Percentiles rank a stretch among this genome's conserved stretches.
These are phyloP conservation scores for Chloebia gouldiae DNA, from an alignment of 2,113 vertebrate species.

Conservation along the genomic window DNA sequence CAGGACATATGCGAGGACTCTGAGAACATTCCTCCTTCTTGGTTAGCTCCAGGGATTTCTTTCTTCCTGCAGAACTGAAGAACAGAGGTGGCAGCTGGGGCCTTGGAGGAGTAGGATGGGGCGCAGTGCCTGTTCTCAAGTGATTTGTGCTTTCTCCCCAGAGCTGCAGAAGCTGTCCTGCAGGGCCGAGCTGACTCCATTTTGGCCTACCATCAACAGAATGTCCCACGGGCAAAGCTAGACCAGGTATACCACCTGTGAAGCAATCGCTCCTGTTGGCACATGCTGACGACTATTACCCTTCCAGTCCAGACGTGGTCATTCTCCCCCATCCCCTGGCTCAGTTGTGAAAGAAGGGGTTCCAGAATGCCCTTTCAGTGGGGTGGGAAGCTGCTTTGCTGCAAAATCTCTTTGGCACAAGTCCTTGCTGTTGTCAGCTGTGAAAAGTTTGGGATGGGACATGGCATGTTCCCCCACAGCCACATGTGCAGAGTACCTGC, in stretches of 20 bases:
- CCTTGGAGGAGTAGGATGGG: neutral
- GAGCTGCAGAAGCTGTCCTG: slow-evolving; percentile 93
- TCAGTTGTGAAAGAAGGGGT: neutral
- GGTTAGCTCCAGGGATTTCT: neutral
- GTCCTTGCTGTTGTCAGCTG: neutral
- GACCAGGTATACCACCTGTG: slow-evolving; percentile 81
- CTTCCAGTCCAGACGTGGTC: neutral
- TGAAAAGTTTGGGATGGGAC: neutral
- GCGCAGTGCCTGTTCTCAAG: neutral
- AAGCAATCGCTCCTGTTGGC: neutral
- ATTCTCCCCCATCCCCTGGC: neutral
- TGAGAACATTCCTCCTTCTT: neutral
- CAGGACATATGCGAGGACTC: neutral
- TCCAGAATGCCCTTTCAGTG: neutral
- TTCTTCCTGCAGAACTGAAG: neutral
- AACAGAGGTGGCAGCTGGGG: neutral
- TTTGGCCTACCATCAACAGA: slow-evolving; percentile 94
- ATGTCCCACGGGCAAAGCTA: slow-evolving; percentile 87
- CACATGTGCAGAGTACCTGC: fast-evolving
- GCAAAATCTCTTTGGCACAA: neutral
- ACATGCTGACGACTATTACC: neutral
- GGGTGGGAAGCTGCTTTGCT: neutral
- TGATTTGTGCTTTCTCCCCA: slow-evolving; percentile 61
- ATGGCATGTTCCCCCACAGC: fast-evolving
- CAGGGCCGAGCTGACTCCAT: slow-evolving; percentile 94